phyloP scores from a whole-genome alignment of 1,140 invertebrate species.

The Heliconius hewitsoni region DNA sequence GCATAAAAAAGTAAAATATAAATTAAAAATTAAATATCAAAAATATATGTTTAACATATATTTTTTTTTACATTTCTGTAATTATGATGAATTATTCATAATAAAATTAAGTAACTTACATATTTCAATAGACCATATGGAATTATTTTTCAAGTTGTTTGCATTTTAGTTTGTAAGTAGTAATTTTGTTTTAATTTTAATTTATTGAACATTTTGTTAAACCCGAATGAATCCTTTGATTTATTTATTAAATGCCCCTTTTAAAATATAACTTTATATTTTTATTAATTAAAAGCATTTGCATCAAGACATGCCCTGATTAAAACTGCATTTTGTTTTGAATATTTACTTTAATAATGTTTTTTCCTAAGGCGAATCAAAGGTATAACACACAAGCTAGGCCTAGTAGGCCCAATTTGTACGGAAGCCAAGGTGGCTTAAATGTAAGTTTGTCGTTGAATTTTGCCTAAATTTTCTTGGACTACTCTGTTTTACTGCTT shows the following conservation, averaged over 20 bases:
- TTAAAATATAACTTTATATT: background rate
- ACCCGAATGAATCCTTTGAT: background rate
- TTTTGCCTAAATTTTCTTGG: slow-evolving; percentile 8
- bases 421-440: slow-evolving; percentile 62
- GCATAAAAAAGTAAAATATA: too few species aligned
- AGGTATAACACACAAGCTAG: slow-evolving; percentile 66
- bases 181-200: background rate
- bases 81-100: too few species aligned
- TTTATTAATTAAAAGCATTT: background rate
- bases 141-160: background rate
- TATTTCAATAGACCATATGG: background rate
- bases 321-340: slow-evolving; percentile 5
- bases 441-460: slow-evolving; percentile 58
- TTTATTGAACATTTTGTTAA: background rate
- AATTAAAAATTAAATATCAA: too few species aligned
- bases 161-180: background rate
- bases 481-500: background rate
- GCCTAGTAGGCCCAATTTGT: slow-evolving; percentile 60
- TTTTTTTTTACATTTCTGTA: background rate
- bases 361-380: slow-evolving; percentile 69
- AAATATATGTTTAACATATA: too few species aligned
- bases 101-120: background rate
- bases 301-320: background rate
- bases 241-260: background rate
- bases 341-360: slow-evolving; percentile 34